Conservation (phyloP, 2,888 invertebrate species). For the Nemoura dubitans region DNA sequence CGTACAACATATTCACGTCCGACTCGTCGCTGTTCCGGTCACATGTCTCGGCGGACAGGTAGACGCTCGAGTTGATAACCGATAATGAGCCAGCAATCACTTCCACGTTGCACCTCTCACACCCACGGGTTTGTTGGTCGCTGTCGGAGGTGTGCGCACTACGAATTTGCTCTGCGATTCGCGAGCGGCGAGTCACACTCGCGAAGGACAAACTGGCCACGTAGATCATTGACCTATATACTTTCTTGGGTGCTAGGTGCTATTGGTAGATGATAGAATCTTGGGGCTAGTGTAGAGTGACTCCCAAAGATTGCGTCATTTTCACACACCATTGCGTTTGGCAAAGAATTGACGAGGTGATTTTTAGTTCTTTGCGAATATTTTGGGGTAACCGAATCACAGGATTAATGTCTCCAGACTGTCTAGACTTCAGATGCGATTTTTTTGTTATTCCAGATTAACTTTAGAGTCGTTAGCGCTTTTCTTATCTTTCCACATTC, state of each 20-base stretch:
- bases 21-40: not conserved
- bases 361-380: not conserved
- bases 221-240: conserved; percentile 20
- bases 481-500: not conserved
- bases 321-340: conserved; percentile 22
- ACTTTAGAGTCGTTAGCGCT: not conserved
- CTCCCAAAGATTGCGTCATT: conserved; percentile 15
- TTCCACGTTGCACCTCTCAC: not conserved
- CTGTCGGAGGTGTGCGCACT: not conserved
- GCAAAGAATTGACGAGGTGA: not conserved
- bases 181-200: not conserved
- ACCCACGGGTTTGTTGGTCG: not conserved
- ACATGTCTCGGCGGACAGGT: not conserved
- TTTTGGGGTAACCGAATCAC: too few relatives aligned
- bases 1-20: not conserved
- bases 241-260: not conserved
- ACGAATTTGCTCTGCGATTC: not conserved
- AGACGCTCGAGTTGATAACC: not conserved
- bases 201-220: not conserved
- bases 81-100: not conserved
- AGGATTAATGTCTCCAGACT: not conserved
- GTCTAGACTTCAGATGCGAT: not conserved
- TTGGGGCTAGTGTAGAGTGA: not conserved
- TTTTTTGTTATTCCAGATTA: not conserved
- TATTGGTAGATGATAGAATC: not conserved